Percentiles rank a stretch among this genome's conserved stretches.
Evolutionary conservation across 1,140 invertebrate genomes (phyloP).

Genomic region (Matsumurasca onukii): DNA sequence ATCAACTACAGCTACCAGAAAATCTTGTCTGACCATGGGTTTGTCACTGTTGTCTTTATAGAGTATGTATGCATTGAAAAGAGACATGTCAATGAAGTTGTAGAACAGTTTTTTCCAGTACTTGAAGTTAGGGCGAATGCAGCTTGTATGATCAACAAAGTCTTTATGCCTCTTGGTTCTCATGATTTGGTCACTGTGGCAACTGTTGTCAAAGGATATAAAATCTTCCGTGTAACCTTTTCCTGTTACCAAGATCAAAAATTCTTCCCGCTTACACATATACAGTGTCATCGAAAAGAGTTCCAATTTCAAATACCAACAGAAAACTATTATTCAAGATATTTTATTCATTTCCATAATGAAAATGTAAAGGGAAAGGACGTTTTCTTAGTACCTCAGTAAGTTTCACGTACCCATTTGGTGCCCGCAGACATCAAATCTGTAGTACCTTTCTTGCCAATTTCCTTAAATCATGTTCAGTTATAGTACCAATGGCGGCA

Average conservation of each 20-base stretch:
- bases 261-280: not conserved
- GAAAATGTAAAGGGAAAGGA: no score
- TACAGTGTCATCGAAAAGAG: no score
- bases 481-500: no score
- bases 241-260: not conserved
- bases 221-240: not conserved
- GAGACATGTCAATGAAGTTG: not conserved
- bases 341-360: no score
- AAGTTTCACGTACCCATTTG: not conserved
- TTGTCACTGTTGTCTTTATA: constrained; percentile 6
- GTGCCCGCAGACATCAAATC: no score
- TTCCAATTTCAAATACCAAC: no score
- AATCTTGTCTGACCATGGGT: not conserved
- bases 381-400: no score
- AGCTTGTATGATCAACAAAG: not conserved
- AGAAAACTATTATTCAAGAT: no score
- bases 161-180: constrained; percentile 14
- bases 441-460: no score
- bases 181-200: not conserved
- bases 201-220: constrained; percentile 1
- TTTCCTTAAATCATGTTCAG: no score
- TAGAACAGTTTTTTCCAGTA: constrained; percentile 12
- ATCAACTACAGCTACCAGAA: not conserved
- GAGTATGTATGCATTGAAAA: constrained; percentile 1
- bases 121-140: not conserved